phyloP scores from a whole-genome alignment of 2,888 invertebrate species.

The Exocentrus adspersus region DNA sequence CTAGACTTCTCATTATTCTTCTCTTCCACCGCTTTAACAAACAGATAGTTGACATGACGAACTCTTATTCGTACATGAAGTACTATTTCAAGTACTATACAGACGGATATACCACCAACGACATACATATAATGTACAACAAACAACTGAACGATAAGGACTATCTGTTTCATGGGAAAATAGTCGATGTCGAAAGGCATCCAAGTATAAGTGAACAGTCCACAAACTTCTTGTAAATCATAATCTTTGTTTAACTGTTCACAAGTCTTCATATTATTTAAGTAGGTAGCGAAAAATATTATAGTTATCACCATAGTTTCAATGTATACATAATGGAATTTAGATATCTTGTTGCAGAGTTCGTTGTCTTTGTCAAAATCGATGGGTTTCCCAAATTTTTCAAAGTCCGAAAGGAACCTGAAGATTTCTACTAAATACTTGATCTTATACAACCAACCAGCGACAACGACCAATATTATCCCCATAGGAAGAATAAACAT shows the following conservation, averaged over 20 bases:
- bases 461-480: constrained; percentile 18
- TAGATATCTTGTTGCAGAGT: constrained; percentile 27
- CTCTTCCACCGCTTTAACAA: constrained; percentile 29
- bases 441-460: constrained; percentile 25
- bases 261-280: constrained; percentile 20
- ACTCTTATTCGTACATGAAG: neutral
- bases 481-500: constrained; percentile 25
- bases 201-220: constrained; percentile 34
- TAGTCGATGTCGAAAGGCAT: constrained; percentile 38
- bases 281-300: constrained; percentile 24
- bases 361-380: constrained; percentile 33
- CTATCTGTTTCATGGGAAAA: constrained; percentile 32
- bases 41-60: constrained; percentile 16
- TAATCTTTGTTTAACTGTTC: constrained; percentile 24
- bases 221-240: constrained; percentile 30
- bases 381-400: constrained; percentile 32
- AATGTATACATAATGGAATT: constrained; percentile 29
- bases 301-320: constrained; percentile 22
- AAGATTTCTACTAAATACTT: constrained; percentile 23
- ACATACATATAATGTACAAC: constrained; percentile 30
- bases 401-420: constrained; percentile 30
- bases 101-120: constrained; percentile 27
- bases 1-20: constrained; percentile 19
- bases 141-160: constrained; percentile 28
- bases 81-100: constrained; percentile 18